Evolutionary conservation across 2,888 invertebrate species (phyloP).

Genomic region (Eupithecia vulgata): DNA sequence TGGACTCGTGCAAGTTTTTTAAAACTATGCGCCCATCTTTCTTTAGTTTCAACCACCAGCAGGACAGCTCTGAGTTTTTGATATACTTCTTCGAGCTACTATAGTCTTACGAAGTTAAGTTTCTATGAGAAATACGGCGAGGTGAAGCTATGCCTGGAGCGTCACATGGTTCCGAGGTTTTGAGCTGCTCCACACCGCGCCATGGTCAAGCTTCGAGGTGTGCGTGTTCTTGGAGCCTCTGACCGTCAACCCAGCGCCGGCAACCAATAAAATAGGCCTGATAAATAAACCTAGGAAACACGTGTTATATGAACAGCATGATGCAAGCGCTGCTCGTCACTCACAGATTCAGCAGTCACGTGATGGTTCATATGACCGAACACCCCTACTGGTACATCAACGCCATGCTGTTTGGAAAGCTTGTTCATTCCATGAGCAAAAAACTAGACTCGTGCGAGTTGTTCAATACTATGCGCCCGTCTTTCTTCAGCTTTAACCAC

Average conservation of each 20-base stretch:
- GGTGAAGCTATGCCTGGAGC: slow-evolving; percentile 70
- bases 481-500: slow-evolving; percentile 89
- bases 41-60: slow-evolving; percentile 90
- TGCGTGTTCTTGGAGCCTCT: slow-evolving; percentile 45
- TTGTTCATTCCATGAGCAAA: slow-evolving; percentile 87
- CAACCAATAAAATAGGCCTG: slow-evolving; percentile 87
- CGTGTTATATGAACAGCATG: slow-evolving; percentile 95
- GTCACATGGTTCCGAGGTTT: slow-evolving; percentile 70
- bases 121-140: slow-evolving; percentile 74
- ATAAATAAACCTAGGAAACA: slow-evolving; percentile 95
- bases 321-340: slow-evolving; percentile 93
- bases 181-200: slow-evolving; percentile 56
- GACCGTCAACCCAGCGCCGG: slow-evolving; percentile 58
- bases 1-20: slow-evolving; percentile 90
- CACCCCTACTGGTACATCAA: slow-evolving; percentile 86
- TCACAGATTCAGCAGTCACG: slow-evolving; percentile 87
- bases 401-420: slow-evolving; percentile 89
- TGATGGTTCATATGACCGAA: slow-evolving; percentile 82
- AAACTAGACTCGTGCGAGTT: slow-evolving; percentile 90
- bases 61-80: slow-evolving; percentile 94
- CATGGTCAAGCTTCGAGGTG: slow-evolving; percentile 63
- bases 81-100: too few relatives aligned
- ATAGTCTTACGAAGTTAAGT: too few relatives aligned
- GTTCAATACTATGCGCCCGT: slow-evolving; percentile 88
- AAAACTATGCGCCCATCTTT: slow-evolving; percentile 90